Conservation (phyloP, 2,888 invertebrate genomes). For the Tenthredo scrophulariae region DNA sequence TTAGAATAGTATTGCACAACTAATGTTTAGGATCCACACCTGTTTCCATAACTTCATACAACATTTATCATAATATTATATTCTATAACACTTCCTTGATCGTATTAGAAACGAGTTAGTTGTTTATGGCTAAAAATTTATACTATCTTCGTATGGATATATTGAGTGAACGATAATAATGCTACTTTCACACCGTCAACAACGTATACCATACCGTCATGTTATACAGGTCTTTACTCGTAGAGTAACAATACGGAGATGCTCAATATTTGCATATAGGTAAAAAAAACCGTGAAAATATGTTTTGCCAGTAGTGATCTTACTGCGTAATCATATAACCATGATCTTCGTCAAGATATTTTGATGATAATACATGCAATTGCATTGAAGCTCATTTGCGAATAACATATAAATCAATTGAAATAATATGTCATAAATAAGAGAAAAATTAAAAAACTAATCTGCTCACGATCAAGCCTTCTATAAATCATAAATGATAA, state of each 20-base stretch:
- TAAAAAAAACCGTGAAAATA: neutral
- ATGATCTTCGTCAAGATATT: neutral
- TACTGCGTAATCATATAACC: neutral
- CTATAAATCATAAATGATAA: no score
- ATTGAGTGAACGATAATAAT: neutral
- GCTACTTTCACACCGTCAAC: constrained; percentile 11
- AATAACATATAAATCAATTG: neutral
- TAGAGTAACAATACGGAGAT: neutral
- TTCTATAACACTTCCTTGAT: neutral
- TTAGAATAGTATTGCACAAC: constrained; percentile 19
- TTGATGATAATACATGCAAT: neutral
- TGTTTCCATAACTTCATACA: neutral
- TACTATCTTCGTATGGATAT: neutral
- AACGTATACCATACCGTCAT: neutral
- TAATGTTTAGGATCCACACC: neutral
- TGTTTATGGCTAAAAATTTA: neutral
- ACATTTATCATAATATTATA: neutral
- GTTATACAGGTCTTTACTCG: neutral
- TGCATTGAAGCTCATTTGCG: neutral
- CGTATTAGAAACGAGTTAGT: neutral
- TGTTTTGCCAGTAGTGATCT: constrained; percentile 9
- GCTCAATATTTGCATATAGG: neutral
- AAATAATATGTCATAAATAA: neutral
- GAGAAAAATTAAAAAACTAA: neutral
- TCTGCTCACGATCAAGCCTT: neutral